Percentiles rank a stretch among this genome's conserved stretches.
Conservation (phyloP, 2,797 vertebrate species). For the Semaprochilodus insignis region DNA sequence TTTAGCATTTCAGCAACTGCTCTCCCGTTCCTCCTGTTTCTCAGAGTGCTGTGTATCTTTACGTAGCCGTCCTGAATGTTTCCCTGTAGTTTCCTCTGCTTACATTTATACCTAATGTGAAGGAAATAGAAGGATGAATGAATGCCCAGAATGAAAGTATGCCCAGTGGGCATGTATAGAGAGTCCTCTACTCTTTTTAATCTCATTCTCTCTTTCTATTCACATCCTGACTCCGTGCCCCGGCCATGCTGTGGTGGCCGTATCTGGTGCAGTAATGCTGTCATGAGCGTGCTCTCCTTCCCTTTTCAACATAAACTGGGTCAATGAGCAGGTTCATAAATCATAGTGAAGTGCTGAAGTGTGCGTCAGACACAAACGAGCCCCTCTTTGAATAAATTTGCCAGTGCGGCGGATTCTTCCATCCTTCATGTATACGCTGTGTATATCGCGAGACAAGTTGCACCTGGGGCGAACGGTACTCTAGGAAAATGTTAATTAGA, state of each 20-base stretch:
- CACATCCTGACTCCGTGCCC: constrained; percentile 1
- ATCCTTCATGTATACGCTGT: constrained; percentile 66
- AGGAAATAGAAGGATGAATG: not conserved
- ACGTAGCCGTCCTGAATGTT: not conserved
- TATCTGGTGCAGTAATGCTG: constrained; percentile 5
- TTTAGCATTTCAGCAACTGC: not conserved
- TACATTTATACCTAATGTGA: not conserved
- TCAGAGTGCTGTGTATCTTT: not conserved
- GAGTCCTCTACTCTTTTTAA: constrained; percentile 47
- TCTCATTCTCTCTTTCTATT: constrained; percentile 51
- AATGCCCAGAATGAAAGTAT: not conserved
- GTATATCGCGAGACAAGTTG: constrained; percentile 74
- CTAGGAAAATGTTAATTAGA: constrained; percentile 77
- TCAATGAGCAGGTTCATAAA: constrained; percentile 84
- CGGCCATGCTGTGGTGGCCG: not conserved
- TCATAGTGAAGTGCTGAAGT: constrained; percentile 79
- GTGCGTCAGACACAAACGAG: constrained; percentile 75
- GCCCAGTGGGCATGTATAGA: not conserved
- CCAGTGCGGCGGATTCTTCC: constrained; percentile 65
- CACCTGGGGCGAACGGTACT: constrained; percentile 74
- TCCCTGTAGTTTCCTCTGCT: not conserved
- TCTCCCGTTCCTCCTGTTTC: not conserved
- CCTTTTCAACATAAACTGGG: constrained; percentile 78
- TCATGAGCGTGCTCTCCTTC: constrained; percentile 13
- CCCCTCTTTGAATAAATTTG: constrained; percentile 77